Base-by-base conservation (phyloP, 2,888 invertebrate genomes). In the Lymantria dispar region DNA sequence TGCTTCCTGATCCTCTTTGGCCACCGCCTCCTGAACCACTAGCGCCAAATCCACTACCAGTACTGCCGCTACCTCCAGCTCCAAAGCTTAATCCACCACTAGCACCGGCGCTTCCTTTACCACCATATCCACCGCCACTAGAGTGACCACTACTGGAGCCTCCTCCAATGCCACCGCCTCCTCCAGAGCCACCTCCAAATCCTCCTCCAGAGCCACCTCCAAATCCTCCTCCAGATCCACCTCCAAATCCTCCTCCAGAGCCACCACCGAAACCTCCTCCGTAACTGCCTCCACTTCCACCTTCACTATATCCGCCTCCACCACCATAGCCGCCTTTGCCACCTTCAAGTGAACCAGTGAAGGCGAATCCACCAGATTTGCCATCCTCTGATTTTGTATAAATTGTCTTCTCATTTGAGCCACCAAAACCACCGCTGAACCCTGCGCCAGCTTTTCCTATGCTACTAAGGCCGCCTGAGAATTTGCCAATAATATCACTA, bases 281-380 rank as follows among this genome's bases (percentile, higher is more conserved):
- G 10, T 63, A 66, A 3, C 72, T 73, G 0, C 73, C 73, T 11
- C 80, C 74, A 11, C 76, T 79, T 7, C 88, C 91, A 7, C 76
- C 71, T 40, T 70, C 71, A 47, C 80, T 78, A 42, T 74, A 73
- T 9, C 83, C 83, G 0, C 86, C 87, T 7, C 87, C 86, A 9
- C 87, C 85, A 12, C 92, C 92, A 40, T 81, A 81, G 36, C 85
- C 85, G 12, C 88, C 85, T 56, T 84, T 83, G 0, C 80, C 82
- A 22, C 78, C 78, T 7, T 68, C 75, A n/a, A 84, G 58, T 1
- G 73, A 72, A 13, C 90, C 90, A 29, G 88, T 87, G 52, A 83
- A 89, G 3, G 87, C 88, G 51, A 84, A 88, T 1, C 88, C 90
- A 49, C 87, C 87, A 48, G 90, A 90, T 56, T 85, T 89, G 50